Conservation (phyloP, 2,113 vertebrate species). For the Takifugu bimaculatus region DNA sequence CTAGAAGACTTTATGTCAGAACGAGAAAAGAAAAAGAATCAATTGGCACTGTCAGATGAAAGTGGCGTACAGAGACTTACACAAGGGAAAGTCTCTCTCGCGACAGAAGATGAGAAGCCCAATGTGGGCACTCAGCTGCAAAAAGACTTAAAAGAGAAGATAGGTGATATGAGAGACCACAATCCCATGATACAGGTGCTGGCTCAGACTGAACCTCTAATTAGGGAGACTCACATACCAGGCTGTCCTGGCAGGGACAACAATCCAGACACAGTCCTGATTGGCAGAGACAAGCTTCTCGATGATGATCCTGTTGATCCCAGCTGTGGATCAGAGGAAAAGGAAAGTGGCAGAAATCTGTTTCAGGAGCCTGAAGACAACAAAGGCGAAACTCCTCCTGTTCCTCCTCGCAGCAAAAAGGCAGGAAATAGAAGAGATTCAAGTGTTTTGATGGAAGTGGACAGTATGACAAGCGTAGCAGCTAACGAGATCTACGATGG, state of each 20-base stretch:
- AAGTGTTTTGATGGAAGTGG: conserved; percentile 4
- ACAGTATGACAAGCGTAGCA: conserved; percentile 11
- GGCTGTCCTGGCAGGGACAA: conserved; percentile 28
- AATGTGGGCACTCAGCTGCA: background rate
- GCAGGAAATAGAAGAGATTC: conserved; percentile 25
- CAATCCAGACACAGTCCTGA: conserved; percentile 3
- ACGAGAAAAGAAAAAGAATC: conserved; percentile 53
- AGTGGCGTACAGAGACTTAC: conserved; percentile 14
- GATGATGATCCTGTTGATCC: conserved; percentile 13
- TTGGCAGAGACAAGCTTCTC: conserved; percentile 18
- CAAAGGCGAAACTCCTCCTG: conserved; percentile 32
- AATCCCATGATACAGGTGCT: conserved; percentile 56
- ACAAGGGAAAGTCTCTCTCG: conserved; percentile 3
- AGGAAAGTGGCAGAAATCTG: conserved; percentile 19
- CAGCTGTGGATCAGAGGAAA: conserved; percentile 9
- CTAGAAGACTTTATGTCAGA: conserved; percentile 73
- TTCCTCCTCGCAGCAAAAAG: conserved; percentile 61
- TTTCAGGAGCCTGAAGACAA: conserved; percentile 25
- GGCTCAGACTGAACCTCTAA: conserved; percentile 49
- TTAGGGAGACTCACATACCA: conserved; percentile 34
- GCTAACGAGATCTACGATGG: conserved; percentile 14
- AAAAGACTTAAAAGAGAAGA: conserved; percentile 51
- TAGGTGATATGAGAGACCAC: conserved; percentile 53
- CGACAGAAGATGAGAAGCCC: conserved; percentile 28
- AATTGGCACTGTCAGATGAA: conserved; percentile 31